Base-by-base conservation (phyloP, 1,140 invertebrate species). In the Gonioctena quinquepunctata region DNA sequence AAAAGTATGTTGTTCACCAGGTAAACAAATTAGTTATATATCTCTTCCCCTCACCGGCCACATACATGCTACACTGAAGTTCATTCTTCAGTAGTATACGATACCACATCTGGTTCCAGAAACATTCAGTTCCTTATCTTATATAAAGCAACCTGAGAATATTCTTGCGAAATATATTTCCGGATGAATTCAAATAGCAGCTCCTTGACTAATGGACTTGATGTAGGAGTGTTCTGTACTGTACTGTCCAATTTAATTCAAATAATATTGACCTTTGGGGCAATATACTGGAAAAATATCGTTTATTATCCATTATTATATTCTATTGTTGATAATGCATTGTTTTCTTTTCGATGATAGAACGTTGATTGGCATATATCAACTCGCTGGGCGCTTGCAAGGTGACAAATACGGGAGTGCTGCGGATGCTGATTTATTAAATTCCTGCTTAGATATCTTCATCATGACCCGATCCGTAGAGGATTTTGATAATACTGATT, bases 201-300 rank as follows among this genome's bases (percentile, higher is more conserved):
- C 33, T 42, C 33, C 33, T 11, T 13, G 33, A 42, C 33, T 42
- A 25, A 50, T 62, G 22, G 50, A 18, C 26, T 25, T 62, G 60
- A 62, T 62, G 60, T 27, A 62, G 60, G 60, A 25, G 60, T 62
- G 60, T 62, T 28, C 18, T 26, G 54, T n/a, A 57, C 5, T 57
- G n/a, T 62, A 26, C 19, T 42, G 23, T 62, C 28, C 26, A 62
- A 62, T 62, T 62, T 21, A 28, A 62, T 62, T 62, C 28, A 16
- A 62, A 62, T 62, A 62, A 33, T 42, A 16, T 62, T 62, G 26
- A 62, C 60, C 60, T 62, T 42, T 28, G 23, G 19, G 16, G 6
- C 0, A n/a, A n/a, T n/a, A 57, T 21, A 25, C 13, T 25, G 11
- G 16, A 21, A 57, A 57, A 57, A 57, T 21, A 57, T 57, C 3